Conservation (phyloP, 2,113 vertebrate genomes). For the Mastomys natalensis region DNA sequence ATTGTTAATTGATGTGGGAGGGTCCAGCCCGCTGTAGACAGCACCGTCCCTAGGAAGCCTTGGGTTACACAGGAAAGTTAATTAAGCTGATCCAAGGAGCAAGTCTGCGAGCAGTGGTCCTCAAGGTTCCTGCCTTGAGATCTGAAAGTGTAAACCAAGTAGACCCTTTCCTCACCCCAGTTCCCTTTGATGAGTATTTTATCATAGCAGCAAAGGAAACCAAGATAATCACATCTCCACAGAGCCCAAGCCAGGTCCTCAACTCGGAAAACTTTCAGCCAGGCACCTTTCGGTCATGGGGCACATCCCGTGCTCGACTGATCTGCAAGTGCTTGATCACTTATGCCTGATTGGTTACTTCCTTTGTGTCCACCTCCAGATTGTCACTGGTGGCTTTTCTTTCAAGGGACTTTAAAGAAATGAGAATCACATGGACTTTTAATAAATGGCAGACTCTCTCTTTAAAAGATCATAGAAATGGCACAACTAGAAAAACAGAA, state of each 20-base stretch:
- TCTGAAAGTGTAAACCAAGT: neutral
- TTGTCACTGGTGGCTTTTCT: neutral
- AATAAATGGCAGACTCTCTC: neutral
- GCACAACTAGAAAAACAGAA: slow-evolving; percentile 19
- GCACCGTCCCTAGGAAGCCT: neutral
- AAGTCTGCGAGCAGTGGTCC: neutral
- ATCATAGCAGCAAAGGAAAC: neutral
- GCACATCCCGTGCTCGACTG: neutral
- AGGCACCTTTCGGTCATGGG: neutral
- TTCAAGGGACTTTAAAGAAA: slow-evolving; percentile 17
- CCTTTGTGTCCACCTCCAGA: neutral
- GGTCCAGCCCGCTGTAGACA: neutral
- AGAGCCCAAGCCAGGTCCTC: neutral
- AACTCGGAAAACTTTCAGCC: neutral
- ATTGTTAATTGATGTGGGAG: neutral
- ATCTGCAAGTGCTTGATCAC: neutral
- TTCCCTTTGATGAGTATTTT: neutral
- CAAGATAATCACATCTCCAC: neutral
- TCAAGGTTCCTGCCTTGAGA: neutral
- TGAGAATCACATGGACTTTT: neutral
- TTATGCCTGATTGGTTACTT: neutral
- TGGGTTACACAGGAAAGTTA: neutral
- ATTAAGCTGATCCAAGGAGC: neutral
- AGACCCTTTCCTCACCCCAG: too few relatives aligned
- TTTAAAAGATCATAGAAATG: slow-evolving; percentile 2